These are phyloP conservation scores for Stratiolaelaps scimitus DNA, from an alignment of 1,140 invertebrate genomes.

Conservation along the genomic window DNA sequence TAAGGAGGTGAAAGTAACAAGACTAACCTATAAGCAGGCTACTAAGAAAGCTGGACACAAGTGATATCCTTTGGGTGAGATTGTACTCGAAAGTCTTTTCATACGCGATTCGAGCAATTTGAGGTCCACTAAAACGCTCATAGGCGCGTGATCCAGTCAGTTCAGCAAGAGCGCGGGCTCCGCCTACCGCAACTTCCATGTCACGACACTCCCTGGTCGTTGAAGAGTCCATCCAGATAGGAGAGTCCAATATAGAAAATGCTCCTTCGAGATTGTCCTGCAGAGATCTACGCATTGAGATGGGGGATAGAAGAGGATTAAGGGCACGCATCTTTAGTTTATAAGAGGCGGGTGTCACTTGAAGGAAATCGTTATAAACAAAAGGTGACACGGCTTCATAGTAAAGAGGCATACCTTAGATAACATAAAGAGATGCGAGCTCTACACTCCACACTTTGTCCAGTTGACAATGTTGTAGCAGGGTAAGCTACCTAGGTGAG, in stretches of 20 bases:
- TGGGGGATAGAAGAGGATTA: background rate
- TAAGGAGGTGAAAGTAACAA: conserved; percentile 17
- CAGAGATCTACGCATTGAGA: background rate
- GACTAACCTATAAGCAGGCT: conserved; percentile 19
- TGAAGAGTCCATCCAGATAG: conserved; percentile 92
- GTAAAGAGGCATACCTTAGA: too few relatives aligned
- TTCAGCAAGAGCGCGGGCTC: conserved; percentile 58
- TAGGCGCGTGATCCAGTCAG: conserved; percentile 84
- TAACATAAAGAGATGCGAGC: too few relatives aligned
- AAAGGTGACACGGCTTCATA: background rate
- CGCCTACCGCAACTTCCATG: conserved; percentile 66
- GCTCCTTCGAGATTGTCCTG: conserved; percentile 37
- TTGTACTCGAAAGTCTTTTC: conserved; percentile 59
- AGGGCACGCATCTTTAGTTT: background rate
- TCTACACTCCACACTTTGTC: too few relatives aligned
- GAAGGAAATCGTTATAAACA: conserved; percentile 29
- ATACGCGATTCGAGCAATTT: conserved; percentile 76
- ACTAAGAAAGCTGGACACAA: conserved; percentile 21
- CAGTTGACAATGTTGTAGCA: too few relatives aligned
- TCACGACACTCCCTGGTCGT: conserved; percentile 63
- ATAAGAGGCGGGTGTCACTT: conserved; percentile 21
- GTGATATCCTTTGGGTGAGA: conserved; percentile 56
- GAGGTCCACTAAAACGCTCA: conserved; percentile 81
- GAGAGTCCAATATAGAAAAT: conserved; percentile 68
- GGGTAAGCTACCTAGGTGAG: too few relatives aligned